phyloP scores from a whole-genome alignment of 2,797 vertebrate species.

The Synanceia verrucosa region DNA sequence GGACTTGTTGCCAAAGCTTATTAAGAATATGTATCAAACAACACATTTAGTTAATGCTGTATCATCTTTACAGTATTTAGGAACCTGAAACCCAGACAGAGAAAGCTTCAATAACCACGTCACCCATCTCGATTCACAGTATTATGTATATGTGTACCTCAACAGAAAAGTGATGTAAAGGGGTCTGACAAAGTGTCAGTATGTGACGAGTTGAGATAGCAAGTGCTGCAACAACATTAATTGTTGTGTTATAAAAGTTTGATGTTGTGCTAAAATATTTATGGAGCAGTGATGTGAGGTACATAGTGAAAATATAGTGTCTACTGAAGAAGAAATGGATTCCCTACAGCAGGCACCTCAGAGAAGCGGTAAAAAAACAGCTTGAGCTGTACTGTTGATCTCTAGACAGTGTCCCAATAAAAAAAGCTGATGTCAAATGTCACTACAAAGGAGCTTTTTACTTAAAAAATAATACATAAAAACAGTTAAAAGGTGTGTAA shows the following conservation, averaged over 20 bases:
- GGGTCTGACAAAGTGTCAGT: no score
- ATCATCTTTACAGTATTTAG: not conserved
- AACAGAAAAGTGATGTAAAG: no score
- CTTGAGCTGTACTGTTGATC: not conserved
- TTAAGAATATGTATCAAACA: not conserved
- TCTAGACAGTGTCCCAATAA: not conserved
- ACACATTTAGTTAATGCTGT: not conserved
- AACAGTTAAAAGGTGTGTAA: not conserved
- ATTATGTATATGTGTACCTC: no score
- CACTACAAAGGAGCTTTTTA: no score
- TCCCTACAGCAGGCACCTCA: constrained; percentile 12
- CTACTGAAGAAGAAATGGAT: constrained; percentile 11
- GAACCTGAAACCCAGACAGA: not conserved
- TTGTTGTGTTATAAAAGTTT: not conserved
- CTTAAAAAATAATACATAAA: no score
- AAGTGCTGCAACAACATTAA: no score
- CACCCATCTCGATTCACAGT: not conserved
- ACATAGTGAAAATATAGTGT: not conserved
- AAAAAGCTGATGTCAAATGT: no score
- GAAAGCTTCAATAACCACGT: not conserved
- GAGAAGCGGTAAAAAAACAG: not conserved
- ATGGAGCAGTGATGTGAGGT: not conserved
- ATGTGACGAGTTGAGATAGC: no score
- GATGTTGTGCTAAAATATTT: not conserved
- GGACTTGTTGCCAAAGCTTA: not conserved